phyloP scores from a whole-genome alignment of 2,797 vertebrate genomes.

The Sebastiscus albofasciatus region DNA sequence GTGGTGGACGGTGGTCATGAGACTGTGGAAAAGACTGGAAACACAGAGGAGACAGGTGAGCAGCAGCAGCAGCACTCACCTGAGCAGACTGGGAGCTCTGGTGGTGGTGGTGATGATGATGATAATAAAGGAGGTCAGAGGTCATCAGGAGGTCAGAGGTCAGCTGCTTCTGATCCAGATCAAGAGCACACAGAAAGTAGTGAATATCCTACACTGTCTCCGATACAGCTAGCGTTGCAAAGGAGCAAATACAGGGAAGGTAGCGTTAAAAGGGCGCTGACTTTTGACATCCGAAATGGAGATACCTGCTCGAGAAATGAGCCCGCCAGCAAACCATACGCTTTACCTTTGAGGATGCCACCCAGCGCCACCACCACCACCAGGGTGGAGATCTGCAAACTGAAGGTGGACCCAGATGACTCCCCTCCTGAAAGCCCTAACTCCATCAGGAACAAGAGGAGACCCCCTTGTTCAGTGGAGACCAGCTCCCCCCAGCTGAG shows the following conservation, averaged over 20 bases:
- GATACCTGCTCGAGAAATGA: background rate
- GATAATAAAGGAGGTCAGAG: background rate
- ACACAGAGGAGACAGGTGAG: conserved; percentile 51
- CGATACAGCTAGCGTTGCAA: conserved; percentile 55
- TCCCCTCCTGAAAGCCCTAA: conserved; percentile 8
- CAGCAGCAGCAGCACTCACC: conserved; percentile 56
- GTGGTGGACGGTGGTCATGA: conserved; percentile 6
- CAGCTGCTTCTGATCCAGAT: background rate
- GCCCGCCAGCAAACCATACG: conserved; percentile 81
- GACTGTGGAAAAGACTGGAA: background rate
- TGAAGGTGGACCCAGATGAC: conserved; percentile 36
- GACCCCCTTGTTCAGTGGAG: conserved; percentile 51
- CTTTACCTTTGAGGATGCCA: conserved; percentile 85
- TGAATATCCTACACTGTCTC: conserved; percentile 6
- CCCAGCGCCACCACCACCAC: conserved; percentile 40
- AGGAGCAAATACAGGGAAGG: conserved; percentile 40
- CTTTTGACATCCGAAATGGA: conserved; percentile 36
- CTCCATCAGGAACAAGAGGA: conserved; percentile 53
- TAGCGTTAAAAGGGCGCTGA: conserved; percentile 33
- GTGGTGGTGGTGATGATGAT: background rate
- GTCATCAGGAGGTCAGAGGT: background rate
- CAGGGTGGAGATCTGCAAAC: conserved; percentile 30
- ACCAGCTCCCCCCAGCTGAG: conserved; percentile 74
- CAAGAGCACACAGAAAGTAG: background rate
- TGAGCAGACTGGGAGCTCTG: background rate